These are phyloP conservation scores for Saimiri boliviensis DNA, from an alignment of 2,113 vertebrate genomes.

Conservation along the genomic window DNA sequence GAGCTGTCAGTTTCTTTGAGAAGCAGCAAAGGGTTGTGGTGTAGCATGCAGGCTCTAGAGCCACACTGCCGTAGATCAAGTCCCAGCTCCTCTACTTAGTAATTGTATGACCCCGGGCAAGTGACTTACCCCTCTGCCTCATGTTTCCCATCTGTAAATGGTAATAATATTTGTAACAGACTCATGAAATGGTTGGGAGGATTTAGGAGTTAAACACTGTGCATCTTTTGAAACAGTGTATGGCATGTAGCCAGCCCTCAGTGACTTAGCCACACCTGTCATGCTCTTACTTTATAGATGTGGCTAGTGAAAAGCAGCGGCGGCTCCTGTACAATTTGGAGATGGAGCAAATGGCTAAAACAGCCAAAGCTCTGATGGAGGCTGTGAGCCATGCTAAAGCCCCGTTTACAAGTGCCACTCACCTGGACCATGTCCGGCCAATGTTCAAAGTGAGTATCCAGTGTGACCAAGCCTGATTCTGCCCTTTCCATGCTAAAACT, in stretches of 20 bases:
- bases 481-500: not conserved
- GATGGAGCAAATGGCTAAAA: constrained; percentile 99
- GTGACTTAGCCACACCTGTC: not conserved
- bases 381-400: constrained; percentile 98
- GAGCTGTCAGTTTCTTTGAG: not conserved
- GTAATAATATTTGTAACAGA: not conserved
- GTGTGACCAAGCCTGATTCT: not conserved
- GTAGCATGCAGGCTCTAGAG: not conserved
- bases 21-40: not conserved
- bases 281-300: constrained; percentile 80
- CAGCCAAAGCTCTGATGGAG: constrained; percentile 98
- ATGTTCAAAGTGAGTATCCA: constrained; percentile 95
- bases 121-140: not conserved
- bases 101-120: not conserved
- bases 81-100: not conserved
- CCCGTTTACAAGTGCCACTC: constrained; percentile 96
- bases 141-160: not conserved
- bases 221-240: not conserved
- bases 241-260: not conserved
- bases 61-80: not conserved
- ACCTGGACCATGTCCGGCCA: constrained; percentile 96
- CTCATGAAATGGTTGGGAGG: not conserved
- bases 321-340: constrained; percentile 97
- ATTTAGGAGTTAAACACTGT: not conserved
- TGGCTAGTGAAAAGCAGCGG: constrained; percentile 96